These are phyloP conservation scores for Sarcophaga rosellei DNA, from an alignment of 2,888 invertebrate genomes.

Conservation along the genomic window DNA sequence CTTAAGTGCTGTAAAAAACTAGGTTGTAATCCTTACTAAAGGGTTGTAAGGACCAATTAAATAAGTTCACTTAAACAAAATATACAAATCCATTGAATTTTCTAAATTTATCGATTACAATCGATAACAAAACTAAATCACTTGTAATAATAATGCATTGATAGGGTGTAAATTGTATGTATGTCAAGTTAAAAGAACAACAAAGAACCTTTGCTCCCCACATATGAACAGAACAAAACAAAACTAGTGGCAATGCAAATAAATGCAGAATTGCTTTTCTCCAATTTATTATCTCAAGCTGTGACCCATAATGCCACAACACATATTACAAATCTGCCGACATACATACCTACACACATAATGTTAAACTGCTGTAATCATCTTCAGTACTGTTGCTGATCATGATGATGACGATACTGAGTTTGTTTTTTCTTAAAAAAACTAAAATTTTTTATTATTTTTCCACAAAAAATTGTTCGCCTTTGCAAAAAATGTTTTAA, in stretches of 20 bases:
- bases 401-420: neutral
- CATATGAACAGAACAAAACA: neutral
- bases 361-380: neutral
- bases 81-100: too few species aligned
- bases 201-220: too few species aligned
- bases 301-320: conserved; percentile 57
- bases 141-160: too few species aligned
- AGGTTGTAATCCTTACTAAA: too few species aligned
- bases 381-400: conserved; percentile 3
- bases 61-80: too few species aligned
- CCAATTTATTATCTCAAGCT: conserved; percentile 72
- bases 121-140: too few species aligned
- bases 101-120: too few species aligned
- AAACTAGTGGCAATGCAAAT: conserved; percentile 61
- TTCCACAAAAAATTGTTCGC: conserved; percentile 32
- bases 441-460: conserved; percentile 14
- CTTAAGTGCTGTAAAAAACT: too few species aligned
- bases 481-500: conserved; percentile 47
- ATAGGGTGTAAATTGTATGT: too few species aligned
- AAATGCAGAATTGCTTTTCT: conserved; percentile 72
- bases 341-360: conserved; percentile 12
- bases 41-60: too few species aligned
- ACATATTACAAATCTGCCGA: conserved; percentile 5
- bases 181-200: too few species aligned
- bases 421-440: conserved; percentile 32